These are phyloP conservation scores for Horisme vitalbata DNA, from an alignment of 2,888 invertebrate genomes.

Conservation along the genomic window DNA sequence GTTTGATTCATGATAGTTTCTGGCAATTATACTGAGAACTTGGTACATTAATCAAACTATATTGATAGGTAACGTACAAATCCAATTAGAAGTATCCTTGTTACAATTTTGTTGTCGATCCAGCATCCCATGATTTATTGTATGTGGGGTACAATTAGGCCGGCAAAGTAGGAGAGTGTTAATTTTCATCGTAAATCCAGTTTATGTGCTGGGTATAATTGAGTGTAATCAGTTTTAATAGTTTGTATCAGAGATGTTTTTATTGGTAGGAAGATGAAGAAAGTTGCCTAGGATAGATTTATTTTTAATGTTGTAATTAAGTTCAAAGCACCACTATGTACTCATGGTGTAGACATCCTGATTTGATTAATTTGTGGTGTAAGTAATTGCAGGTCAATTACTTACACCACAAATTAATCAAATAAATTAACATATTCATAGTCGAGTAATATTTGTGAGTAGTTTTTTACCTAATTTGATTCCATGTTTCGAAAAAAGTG, in stretches of 20 bases:
- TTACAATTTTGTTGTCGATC: constrained; percentile 67
- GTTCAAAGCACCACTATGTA: constrained; percentile 2
- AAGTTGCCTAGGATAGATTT: constrained; percentile 27
- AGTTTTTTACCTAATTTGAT: too few relatives aligned
- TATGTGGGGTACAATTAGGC: constrained; percentile 62
- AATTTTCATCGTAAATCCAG: constrained; percentile 71
- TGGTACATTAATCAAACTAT: constrained; percentile 74
- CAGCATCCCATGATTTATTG: constrained; percentile 68
- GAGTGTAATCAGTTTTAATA: constrained; percentile 62
- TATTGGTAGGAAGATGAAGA: constrained; percentile 51
- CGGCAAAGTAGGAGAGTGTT: constrained; percentile 60
- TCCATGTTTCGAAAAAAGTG: too few relatives aligned
- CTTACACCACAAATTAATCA: not conserved
- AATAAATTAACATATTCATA: too few relatives aligned
- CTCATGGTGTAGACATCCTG: constrained; percentile 7
- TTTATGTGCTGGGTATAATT: constrained; percentile 64
- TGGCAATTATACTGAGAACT: constrained; percentile 74
- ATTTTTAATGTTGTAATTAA: constrained; percentile 21
- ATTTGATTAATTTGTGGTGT: not conserved
- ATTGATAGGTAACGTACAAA: constrained; percentile 78
- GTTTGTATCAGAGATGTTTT: constrained; percentile 51
- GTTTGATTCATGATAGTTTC: constrained; percentile 76
- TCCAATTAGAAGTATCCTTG: constrained; percentile 78
- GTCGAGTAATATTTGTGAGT: too few relatives aligned
- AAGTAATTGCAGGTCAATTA: too few relatives aligned